Evolutionary conservation across 2,888 invertebrate species (phyloP), one percentile per base, ranked within the genome.

Genomic region (Nemurella pictetii): DNA sequence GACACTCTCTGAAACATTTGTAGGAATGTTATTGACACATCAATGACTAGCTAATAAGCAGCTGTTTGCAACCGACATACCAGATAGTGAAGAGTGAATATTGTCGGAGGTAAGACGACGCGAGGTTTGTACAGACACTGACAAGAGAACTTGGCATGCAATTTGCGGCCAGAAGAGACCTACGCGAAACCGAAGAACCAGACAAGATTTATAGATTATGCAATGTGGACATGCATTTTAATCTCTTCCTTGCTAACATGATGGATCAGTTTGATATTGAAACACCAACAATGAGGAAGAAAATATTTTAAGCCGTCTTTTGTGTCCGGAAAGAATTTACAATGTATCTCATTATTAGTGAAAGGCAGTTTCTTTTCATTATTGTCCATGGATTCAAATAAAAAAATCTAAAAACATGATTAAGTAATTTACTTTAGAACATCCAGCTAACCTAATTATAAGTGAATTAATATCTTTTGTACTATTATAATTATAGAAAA

Each of bases 81-180:
- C 78, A 4, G 4, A 12, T 29, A n/a, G 80, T 81, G 84, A 82
- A 84, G 82, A 82, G 84, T 85, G 77, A 86, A 83, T 81, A 85
- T 85, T 32, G 86, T 86, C 30, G 86, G 86, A 75, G 86, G 86
- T 74, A 85, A 83, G 55, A 86, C 81, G 74, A 85, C 30, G 28
- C 83, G 28, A 0, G 55, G 26, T 15, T 12, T 26, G 72, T 26
- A 82, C 72, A 72, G 28, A 27, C 27, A 9, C 27, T 72, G 20
- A 36, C 55, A 3, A 32, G 32, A 5, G 32, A 3, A 9, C 32
- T 32, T 32, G 32, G 9, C 3, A 32, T 32, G 32, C 9, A 32
- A 32, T 9, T 9, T 32, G 32, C 4, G 9, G 4, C 32, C 32
- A 9, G 32, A 5, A 5, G 32, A 77, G 12, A 77, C 77, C 77